These are phyloP conservation scores for Mechanitis mazaeus DNA, from an alignment of 2,888 invertebrate genomes.

Conservation along the genomic window DNA sequence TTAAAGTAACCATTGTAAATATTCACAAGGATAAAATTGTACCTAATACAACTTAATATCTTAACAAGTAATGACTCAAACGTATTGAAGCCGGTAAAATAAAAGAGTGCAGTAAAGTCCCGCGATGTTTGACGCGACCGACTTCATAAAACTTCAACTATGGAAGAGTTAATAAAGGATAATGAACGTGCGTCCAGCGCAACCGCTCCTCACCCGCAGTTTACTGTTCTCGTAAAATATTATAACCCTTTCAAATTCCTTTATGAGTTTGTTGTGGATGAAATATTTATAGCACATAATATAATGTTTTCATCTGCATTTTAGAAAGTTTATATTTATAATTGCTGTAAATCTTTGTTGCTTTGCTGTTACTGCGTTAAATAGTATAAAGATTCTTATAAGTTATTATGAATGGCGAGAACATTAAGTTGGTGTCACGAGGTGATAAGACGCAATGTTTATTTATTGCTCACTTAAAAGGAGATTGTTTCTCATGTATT, in stretches of 20 bases:
- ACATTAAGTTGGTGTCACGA: slow-evolving; percentile 10
- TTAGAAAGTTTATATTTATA: not conserved
- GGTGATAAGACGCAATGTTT: slow-evolving; percentile 14
- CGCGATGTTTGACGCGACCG: slow-evolving; percentile 9
- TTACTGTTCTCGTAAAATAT: slow-evolving; percentile 5
- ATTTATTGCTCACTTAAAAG: slow-evolving; percentile 19
- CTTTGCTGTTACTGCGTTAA: not conserved
- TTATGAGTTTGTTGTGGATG: not conserved
- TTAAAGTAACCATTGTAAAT: too few species aligned
- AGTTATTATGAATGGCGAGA: slow-evolving; percentile 16
- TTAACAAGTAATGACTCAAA: not conserved
- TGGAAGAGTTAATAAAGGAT: slow-evolving; percentile 7
- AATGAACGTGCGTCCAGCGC: slow-evolving; percentile 5
- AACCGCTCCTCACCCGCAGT: not conserved
- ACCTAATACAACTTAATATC: too few species aligned
- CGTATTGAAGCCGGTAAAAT: not conserved
- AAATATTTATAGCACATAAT: not conserved
- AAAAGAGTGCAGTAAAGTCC: slow-evolving; percentile 1
- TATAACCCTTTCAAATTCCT: not conserved
- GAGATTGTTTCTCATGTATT: slow-evolving; percentile 16
- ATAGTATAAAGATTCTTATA: slow-evolving; percentile 3
- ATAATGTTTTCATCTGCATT: not conserved
- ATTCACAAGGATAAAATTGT: not conserved
- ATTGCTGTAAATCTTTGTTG: not conserved
- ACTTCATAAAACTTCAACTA: slow-evolving; percentile 10